Evolutionary conservation across 23 tunicate genomes (phyloP), one percentile per base, ranked within the genome.

Genomic region (Trididemnum clinides): DNA sequence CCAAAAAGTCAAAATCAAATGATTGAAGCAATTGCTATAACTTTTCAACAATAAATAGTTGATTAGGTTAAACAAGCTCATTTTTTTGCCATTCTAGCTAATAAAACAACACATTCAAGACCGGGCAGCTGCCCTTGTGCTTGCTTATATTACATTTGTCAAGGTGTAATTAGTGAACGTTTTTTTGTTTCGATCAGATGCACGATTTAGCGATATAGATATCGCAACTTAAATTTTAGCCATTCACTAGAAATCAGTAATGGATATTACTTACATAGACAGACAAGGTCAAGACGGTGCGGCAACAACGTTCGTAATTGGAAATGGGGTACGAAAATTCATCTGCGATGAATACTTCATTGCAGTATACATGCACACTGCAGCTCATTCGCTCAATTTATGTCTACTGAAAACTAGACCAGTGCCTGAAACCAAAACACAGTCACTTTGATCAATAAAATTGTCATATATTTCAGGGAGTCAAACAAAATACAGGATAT

Each of bases 311-410:
- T 59, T 26, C 27, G 26, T 22, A 18, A 59, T 59, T 15, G 21
- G 69, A 59, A 19, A 59, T 21, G 4, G 69, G 21, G 69, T 59
- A 21, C 27, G 21, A 59, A 59, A 59, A 21, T 26, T 12, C 69
- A 59, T 59, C 26, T 26, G 69, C 69, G 69, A 59, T n/a, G n/a
- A n/a, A n/a, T n/a, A 7, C 54, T 7, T 10, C 12, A 44, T 15
- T 10, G 54, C 54, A 59, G 18, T 12, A 5, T 12, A 4, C 69
- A 59, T 4, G 23, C 27, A 12, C 27, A 12, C 26, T 59, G 23
- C 69, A 59, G 69, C 69, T 59, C 69, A 59, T 59, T 59, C 69
- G 27, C 27, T 59, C 26, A 59, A 59, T 59, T 59, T 59, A 21
- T 21, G 27, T 59, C 69, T 12, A 59, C 26, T 59, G 27, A 18